phyloP scores from a whole-genome alignment of 2,888 invertebrate genomes.

The Volucella inflata region DNA sequence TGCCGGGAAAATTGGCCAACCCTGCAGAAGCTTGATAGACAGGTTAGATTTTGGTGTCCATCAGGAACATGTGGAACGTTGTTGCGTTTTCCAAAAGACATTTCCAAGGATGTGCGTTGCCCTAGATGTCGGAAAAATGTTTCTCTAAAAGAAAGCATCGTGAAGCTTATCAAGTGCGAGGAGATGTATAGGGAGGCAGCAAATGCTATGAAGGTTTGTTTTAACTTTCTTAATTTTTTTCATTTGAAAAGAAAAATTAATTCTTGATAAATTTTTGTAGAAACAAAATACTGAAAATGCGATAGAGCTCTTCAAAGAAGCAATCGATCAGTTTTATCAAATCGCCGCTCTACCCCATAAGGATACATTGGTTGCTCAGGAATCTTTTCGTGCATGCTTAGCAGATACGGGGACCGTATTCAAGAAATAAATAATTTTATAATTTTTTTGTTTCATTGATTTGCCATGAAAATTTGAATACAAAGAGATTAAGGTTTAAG shows the following conservation, averaged over 20 bases:
- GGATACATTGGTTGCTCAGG: slow-evolving; percentile 89
- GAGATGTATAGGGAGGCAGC: slow-evolving; percentile 84
- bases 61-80: slow-evolving; percentile 84
- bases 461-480: slow-evolving; percentile 12
- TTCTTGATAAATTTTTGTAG: slow-evolving; percentile 84
- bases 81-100: slow-evolving; percentile 84
- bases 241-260: neutral
- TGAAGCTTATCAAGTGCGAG: slow-evolving; percentile 84
- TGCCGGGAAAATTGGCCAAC: slow-evolving; percentile 91
- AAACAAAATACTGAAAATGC: slow-evolving; percentile 85
- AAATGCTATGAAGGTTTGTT: slow-evolving; percentile 79
- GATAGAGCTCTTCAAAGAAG: slow-evolving; percentile 85
- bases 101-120: slow-evolving; percentile 84
- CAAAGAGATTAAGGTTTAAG: neutral
- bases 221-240: neutral
- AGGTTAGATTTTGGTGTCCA: slow-evolving; percentile 84
- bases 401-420: slow-evolving; percentile 83
- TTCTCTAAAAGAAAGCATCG: slow-evolving; percentile 83
- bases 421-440: slow-evolving; percentile 78
- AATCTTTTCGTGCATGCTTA: slow-evolving; percentile 87
- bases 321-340: slow-evolving; percentile 86
- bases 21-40: slow-evolving; percentile 86
- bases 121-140: slow-evolving; percentile 85
- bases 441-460: slow-evolving; percentile 21
- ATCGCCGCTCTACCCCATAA: slow-evolving; percentile 88